These are phyloP conservation scores for Monarcha castaneiventris DNA, from an alignment of 2,113 vertebrate genomes.

Conservation along the genomic window DNA sequence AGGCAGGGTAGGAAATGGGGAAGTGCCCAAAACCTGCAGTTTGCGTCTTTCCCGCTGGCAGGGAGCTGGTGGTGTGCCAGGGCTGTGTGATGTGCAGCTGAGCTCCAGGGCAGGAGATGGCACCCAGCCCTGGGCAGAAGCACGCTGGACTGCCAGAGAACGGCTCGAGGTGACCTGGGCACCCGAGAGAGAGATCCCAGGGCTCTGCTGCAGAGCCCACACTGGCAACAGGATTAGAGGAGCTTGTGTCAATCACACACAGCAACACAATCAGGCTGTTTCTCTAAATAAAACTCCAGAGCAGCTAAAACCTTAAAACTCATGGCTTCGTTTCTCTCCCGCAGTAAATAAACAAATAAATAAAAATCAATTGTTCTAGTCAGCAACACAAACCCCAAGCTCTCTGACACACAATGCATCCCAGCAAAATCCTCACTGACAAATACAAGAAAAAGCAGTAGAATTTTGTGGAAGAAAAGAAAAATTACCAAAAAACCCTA, in stretches of 20 bases:
- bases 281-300: slow-evolving; percentile 9
- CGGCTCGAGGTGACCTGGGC: background rate
- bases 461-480: background rate
- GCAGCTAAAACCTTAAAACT: background rate
- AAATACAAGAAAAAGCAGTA: background rate
- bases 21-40: background rate
- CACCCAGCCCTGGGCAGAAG: background rate
- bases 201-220: background rate
- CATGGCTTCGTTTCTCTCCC: background rate
- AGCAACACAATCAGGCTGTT: background rate
- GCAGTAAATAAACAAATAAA: slow-evolving; percentile 12
- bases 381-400: background rate
- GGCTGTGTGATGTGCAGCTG: background rate
- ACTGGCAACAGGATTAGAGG: background rate
- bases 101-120: background rate
- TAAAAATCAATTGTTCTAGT: slow-evolving; percentile 54
- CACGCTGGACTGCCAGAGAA: background rate
- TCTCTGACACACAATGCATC: background rate
- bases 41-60: background rate
- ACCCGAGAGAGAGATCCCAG: background rate
- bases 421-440: slow-evolving; percentile 6
- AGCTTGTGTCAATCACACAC: background rate
- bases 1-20: background rate
- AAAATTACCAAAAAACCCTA: background rate
- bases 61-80: background rate